Percentiles rank a stretch among this genome's conserved stretches.
These are phyloP conservation scores for Dufourea novaeangliae DNA, from an alignment of 1,140 invertebrate species.

Conservation along the genomic window DNA sequence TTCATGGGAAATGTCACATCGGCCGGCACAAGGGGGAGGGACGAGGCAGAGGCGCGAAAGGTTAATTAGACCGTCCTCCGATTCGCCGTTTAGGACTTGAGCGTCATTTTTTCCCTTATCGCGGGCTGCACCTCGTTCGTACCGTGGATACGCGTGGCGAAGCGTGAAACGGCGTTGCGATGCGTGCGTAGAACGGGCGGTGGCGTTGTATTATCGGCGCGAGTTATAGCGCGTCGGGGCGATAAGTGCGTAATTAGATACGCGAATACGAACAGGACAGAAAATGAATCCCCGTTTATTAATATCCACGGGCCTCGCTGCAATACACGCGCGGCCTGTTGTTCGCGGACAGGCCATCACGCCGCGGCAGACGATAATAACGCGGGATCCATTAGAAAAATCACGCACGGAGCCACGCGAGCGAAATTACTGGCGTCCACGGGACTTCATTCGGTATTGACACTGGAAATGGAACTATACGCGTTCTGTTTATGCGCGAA, in stretches of 20 bases:
- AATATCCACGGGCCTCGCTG: slow-evolving; percentile 23
- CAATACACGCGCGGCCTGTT: slow-evolving; percentile 13
- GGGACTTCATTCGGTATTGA: no score
- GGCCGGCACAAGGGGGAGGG: no score
- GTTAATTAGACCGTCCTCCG: slow-evolving; percentile 26
- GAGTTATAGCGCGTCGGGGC: slow-evolving; percentile 23
- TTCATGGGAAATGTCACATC: neutral
- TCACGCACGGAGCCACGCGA: neutral
- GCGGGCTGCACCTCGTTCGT: neutral
- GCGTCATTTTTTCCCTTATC: slow-evolving; percentile 27
- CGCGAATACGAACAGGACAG: slow-evolving; percentile 31
- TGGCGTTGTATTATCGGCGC: slow-evolving; percentile 31
- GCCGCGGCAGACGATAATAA: slow-evolving; percentile 12
- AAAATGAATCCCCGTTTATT: slow-evolving; percentile 42
- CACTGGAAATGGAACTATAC: no score
- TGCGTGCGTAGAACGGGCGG: slow-evolving; percentile 26
- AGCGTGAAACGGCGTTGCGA: slow-evolving; percentile 29
- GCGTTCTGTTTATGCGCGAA: no score
- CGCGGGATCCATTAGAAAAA: neutral
- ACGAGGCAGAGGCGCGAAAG: neutral
- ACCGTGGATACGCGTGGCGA: slow-evolving; percentile 2
- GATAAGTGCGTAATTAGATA: slow-evolving; percentile 51
- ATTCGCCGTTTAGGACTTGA: slow-evolving; percentile 3
- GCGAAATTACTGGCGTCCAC: neutral
- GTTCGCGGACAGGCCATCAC: neutral